phyloP scores from a whole-genome alignment of 2,113 vertebrate genomes.

The Dasypus novemcinctus region DNA sequence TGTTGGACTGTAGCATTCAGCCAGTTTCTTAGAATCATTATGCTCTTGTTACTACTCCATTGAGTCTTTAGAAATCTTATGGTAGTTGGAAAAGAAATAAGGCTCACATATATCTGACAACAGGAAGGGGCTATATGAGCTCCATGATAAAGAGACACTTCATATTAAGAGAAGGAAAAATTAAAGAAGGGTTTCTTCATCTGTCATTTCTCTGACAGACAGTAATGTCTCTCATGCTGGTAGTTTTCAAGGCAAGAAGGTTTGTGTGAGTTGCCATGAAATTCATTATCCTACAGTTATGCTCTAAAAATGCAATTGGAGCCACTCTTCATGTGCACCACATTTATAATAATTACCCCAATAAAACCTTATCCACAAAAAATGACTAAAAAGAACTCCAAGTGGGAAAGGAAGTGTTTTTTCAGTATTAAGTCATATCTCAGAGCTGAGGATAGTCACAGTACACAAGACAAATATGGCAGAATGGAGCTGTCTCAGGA shows the following conservation, averaged over 20 bases:
- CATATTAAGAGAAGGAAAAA: slow-evolving; percentile 61
- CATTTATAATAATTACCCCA: slow-evolving; percentile 84
- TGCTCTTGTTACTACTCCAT: not conserved
- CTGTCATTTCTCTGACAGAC: slow-evolving; percentile 78
- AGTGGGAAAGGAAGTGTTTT: slow-evolving; percentile 73
- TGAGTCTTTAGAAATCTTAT: slow-evolving; percentile 36
- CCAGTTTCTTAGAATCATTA: slow-evolving; percentile 21
- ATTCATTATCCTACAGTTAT: slow-evolving; percentile 82
- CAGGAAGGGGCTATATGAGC: slow-evolving; percentile 26
- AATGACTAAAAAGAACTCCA: slow-evolving; percentile 82
- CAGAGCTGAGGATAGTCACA: slow-evolving; percentile 34
- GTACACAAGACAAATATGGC: slow-evolving; percentile 48
- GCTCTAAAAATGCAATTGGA: slow-evolving; percentile 76
- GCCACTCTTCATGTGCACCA: slow-evolving; percentile 80
- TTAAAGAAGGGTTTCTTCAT: slow-evolving; percentile 67
- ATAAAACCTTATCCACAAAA: slow-evolving; percentile 83
- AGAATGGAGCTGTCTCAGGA: not conserved
- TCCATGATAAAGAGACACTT: slow-evolving; percentile 53
- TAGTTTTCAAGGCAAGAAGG: slow-evolving; percentile 80
- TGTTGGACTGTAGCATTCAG: not conserved
- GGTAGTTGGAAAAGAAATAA: slow-evolving; percentile 23
- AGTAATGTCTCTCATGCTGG: slow-evolving; percentile 79
- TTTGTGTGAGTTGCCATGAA: slow-evolving; percentile 78
- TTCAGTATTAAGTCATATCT: slow-evolving; percentile 70
- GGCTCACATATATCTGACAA: slow-evolving; percentile 19